Evolutionary conservation across 2,113 vertebrate species (phyloP).

Genomic region (Monopterus albus): DNA sequence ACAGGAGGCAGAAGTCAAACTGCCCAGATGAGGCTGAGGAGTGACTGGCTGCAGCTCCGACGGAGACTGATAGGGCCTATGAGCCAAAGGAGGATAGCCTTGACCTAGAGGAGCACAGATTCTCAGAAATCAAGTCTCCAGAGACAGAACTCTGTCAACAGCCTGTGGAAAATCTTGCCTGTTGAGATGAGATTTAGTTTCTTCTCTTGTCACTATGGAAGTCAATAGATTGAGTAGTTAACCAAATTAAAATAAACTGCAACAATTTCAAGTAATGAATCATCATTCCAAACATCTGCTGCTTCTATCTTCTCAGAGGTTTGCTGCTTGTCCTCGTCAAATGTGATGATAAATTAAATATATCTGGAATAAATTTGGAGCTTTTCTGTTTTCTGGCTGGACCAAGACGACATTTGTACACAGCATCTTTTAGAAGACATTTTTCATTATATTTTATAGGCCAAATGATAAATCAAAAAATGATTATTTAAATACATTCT

Average conservation of each 20-base stretch:
- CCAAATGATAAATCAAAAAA: too few relatives aligned
- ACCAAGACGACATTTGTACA: too few relatives aligned
- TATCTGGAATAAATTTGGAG: too few relatives aligned
- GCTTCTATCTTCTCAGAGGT: background rate
- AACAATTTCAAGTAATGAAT: too few relatives aligned
- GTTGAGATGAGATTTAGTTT: background rate
- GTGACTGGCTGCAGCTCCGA: conserved; percentile 39
- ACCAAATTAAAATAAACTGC: too few relatives aligned
- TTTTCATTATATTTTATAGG: too few relatives aligned
- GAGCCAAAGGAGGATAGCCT: conserved; percentile 47
- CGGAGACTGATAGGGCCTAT: conserved; percentile 25
- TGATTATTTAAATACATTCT: background rate
- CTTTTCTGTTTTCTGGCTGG: background rate
- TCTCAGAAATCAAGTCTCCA: conserved; percentile 28
- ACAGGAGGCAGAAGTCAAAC: conserved; percentile 53
- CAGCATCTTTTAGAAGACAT: too few relatives aligned
- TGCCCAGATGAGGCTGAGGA: conserved; percentile 32
- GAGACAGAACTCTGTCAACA: conserved; percentile 36
- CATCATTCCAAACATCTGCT: background rate
- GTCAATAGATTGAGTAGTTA: background rate
- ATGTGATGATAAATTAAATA: background rate
- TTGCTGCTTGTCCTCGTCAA: background rate
- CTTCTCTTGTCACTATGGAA: background rate
- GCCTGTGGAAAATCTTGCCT: conserved; percentile 23
- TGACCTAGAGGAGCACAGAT: conserved; percentile 52